A percentile compares a stretch with the other conserved stretches of the same genome.
These are phyloP conservation scores for Sandelia bainsii DNA, from an alignment of 2,797 vertebrate genomes.

Conservation along the genomic window DNA sequence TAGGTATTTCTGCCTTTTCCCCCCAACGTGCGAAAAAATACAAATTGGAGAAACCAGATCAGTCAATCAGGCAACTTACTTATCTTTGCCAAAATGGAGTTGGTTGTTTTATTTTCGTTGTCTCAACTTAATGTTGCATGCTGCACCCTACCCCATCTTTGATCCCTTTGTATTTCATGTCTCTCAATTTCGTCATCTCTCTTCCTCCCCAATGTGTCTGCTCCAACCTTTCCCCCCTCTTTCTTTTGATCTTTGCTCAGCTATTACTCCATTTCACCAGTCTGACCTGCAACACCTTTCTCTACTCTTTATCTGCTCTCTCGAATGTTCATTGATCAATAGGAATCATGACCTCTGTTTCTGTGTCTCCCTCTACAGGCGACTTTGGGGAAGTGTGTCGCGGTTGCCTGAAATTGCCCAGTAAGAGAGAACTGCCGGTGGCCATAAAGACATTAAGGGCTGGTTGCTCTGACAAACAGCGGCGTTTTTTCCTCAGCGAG, in stretches of 20 bases:
- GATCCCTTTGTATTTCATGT: conserved; percentile 53
- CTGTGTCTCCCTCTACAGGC: conserved; percentile 78
- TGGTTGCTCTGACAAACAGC: conserved; percentile 90
- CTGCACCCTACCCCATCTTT: conserved; percentile 37
- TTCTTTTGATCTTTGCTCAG: conserved; percentile 30
- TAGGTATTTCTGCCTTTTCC: conserved; percentile 1
- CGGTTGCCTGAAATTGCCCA: conserved; percentile 92
- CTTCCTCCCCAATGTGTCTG: conserved; percentile 11
- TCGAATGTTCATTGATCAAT: not conserved
- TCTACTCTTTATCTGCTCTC: not conserved
- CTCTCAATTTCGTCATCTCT: conserved; percentile 48
- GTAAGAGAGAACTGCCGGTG: conserved; percentile 92
- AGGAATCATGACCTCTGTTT: conserved; percentile 19
- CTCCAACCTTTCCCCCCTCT: not conserved
- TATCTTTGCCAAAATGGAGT: conserved; percentile 17
- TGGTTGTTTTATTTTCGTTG: conserved; percentile 13
- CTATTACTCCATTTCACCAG: not conserved
- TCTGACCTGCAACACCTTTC: not conserved
- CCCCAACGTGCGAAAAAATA: conserved; percentile 2
- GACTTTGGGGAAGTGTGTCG: conserved; percentile 93
- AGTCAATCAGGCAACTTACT: conserved; percentile 19
- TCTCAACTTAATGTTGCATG: conserved; percentile 9
- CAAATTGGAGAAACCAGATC: conserved; percentile 29
- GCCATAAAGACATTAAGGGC: conserved; percentile 90
- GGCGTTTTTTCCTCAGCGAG: conserved; percentile 89